A percentile compares a stretch with the other conserved stretches of the same genome.
Conservation (phyloP, 2,797 vertebrate species). For the Paguma larvata region DNA sequence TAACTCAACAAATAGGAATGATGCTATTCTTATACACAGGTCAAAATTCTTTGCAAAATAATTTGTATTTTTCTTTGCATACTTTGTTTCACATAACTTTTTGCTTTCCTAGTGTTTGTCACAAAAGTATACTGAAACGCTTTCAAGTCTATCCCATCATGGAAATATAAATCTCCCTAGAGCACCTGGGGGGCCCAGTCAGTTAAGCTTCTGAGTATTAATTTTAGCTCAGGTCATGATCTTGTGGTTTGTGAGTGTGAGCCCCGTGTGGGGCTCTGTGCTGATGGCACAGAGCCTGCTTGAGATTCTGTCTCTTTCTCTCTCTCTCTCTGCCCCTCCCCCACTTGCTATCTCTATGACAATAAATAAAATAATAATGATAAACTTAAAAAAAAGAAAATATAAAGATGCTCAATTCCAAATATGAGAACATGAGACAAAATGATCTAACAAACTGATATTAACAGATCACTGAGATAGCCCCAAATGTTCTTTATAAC, state of each 20-base stretch:
- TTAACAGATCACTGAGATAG: not conserved
- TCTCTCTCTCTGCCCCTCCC: too few relatives aligned
- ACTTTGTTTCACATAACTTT: not conserved
- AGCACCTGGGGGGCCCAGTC: too few relatives aligned
- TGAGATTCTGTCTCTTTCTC: too few relatives aligned
- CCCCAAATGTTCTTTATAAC: conserved; percentile 75
- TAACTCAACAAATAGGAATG: not conserved
- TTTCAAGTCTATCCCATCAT: not conserved
- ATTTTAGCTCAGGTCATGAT: too few relatives aligned
- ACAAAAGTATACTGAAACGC: not conserved
- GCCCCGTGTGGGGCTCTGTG: too few relatives aligned
- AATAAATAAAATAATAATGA: too few relatives aligned
- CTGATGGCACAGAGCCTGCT: too few relatives aligned
- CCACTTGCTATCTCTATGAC: too few relatives aligned
- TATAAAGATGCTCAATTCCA: not conserved
- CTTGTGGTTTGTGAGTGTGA: too few relatives aligned
- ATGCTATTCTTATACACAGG: not conserved
- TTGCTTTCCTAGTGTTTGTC: not conserved
- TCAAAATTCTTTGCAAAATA: conserved; percentile 30
- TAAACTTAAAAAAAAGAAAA: not conserved
- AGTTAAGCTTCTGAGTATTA: too few relatives aligned
- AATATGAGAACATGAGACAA: not conserved
- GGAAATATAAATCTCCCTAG: not conserved
- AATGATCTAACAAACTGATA: conserved; percentile 26
- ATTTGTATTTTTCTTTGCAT: not conserved